Evolutionary conservation across 1,140 invertebrate species (phyloP).

Genomic region (Dendroctonus valens): DNA sequence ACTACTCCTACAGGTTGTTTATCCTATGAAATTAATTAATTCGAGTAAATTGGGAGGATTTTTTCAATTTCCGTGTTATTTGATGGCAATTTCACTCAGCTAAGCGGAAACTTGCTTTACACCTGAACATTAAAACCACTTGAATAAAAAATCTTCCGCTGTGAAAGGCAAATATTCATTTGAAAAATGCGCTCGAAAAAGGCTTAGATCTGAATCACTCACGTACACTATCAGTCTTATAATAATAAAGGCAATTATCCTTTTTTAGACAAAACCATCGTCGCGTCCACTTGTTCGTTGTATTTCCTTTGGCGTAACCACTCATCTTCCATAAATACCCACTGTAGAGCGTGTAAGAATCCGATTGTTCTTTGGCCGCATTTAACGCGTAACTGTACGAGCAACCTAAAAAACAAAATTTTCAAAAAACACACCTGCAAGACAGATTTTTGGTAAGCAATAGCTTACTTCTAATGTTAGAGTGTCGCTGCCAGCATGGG

Average conservation of each 20-base stretch:
- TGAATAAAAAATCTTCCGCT: too few relatives aligned
- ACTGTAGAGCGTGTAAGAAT: constrained; percentile 64
- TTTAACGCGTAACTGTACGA: constrained; percentile 39
- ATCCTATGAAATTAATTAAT: constrained; percentile 58
- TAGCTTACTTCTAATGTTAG: constrained; percentile 73
- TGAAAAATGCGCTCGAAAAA: too few relatives aligned
- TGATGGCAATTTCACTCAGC: neutral
- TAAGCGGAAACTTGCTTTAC: too few relatives aligned
- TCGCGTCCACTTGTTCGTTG: constrained; percentile 76
- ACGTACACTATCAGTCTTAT: constrained; percentile 82
- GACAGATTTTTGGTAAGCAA: neutral
- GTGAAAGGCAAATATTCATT: too few relatives aligned
- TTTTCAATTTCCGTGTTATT: too few relatives aligned
- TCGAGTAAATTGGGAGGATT: neutral
- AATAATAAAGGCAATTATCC: constrained; percentile 94
- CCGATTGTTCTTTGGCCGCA: constrained; percentile 55
- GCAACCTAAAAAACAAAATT: constrained; percentile 53
- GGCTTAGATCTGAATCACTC: neutral
- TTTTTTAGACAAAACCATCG: constrained; percentile 88
- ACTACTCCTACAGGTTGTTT: constrained; percentile 87
- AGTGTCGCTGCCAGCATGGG: constrained; percentile 81
- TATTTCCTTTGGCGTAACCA: constrained; percentile 55
- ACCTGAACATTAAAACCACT: too few relatives aligned
- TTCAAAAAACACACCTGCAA: neutral
- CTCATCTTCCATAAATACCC: constrained; percentile 79